These are phyloP conservation scores for Marmota monax DNA, from an alignment of 2,113 vertebrate genomes.

Conservation along the genomic window DNA sequence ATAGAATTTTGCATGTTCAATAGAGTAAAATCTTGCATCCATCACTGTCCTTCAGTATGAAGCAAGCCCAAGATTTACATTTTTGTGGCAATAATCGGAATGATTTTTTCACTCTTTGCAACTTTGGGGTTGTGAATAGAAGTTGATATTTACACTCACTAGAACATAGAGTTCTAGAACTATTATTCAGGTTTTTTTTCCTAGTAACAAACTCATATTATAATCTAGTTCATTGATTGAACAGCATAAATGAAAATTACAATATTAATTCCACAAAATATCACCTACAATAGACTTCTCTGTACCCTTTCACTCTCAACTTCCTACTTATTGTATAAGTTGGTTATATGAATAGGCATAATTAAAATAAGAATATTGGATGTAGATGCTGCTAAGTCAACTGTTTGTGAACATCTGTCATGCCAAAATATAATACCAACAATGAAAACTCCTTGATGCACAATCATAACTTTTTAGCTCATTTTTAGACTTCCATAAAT, in stretches of 20 bases:
- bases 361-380: neutral
- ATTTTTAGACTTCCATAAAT: neutral
- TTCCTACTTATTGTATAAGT: neutral
- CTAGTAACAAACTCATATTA: neutral
- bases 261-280: neutral
- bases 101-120: neutral
- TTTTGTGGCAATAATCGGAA: neutral
- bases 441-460: neutral
- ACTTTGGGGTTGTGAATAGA: neutral
- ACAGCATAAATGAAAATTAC: neutral
- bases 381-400: neutral
- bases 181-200: conserved; percentile 23
- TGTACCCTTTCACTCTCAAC: neutral
- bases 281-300: rapidly evolving
- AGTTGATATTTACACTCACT: neutral
- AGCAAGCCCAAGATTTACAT: neutral
- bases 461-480: neutral
- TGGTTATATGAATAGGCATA: neutral
- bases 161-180: neutral
- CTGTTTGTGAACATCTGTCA: neutral
- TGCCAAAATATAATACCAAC: neutral
- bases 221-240: neutral
- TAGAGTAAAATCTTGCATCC: neutral
- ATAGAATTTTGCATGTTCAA: neutral
- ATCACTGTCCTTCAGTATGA: neutral